These are phyloP conservation scores for Aleiodes leptofemur DNA, from an alignment of 2,888 invertebrate species.

Conservation along the genomic window DNA sequence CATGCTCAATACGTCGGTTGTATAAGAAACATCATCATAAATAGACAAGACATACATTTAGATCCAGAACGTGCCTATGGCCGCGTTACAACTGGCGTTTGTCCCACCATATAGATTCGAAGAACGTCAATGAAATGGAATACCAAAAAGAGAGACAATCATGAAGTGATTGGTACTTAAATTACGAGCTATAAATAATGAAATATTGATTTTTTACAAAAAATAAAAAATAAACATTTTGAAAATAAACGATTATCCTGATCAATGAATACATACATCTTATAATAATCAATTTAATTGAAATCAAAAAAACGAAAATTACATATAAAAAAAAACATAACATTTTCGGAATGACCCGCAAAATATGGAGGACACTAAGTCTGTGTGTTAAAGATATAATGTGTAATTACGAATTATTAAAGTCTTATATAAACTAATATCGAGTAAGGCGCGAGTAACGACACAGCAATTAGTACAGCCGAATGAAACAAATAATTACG, in stretches of 20 bases:
- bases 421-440: slow-evolving; percentile 12
- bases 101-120: slow-evolving; percentile 83
- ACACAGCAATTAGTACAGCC: slow-evolving; percentile 29
- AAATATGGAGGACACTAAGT: slow-evolving; percentile 19
- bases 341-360: slow-evolving; percentile 16
- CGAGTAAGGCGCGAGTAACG: slow-evolving; percentile 20
- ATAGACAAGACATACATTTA: slow-evolving; percentile 76
- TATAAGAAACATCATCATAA: slow-evolving; percentile 83
- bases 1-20: slow-evolving; percentile 87
- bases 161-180: slow-evolving; percentile 18
- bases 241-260: slow-evolving; percentile 45
- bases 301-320: slow-evolving; percentile 8
- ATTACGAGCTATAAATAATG: no score
- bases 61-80: slow-evolving; percentile 81
- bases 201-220: no score
- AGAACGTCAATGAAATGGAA: no score
- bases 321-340: slow-evolving; percentile 23
- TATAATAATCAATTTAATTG: slow-evolving; percentile 1
- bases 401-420: not conserved
- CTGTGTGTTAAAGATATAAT: not conserved
- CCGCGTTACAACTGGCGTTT: slow-evolving; percentile 86
- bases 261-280: slow-evolving; percentile 32
- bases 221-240: not conserved
- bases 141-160: not conserved
- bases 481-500: not conserved